Base-by-base conservation (phyloP, 2,113 vertebrate genomes). In the Tricholaema leucomelas region DNA sequence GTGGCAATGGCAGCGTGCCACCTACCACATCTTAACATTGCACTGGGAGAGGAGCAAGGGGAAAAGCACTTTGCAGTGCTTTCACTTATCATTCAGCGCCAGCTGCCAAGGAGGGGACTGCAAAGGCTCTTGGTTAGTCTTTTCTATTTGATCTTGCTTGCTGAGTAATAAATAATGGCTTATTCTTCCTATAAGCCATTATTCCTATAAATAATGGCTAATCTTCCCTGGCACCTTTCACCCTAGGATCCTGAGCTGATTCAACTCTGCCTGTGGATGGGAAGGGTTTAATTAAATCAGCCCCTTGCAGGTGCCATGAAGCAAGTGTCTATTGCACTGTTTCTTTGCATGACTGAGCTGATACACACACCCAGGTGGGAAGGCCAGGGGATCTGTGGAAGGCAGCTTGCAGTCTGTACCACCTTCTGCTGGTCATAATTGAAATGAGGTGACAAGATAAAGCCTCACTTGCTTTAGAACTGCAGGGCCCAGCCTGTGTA, bases 21-120 rank as follows among this genome's bases (percentile, higher is more conserved):
- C 48, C 24, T 28, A 48, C 67, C 38, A 33, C 79, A 65, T 84
- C 85, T 90, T 88, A 90, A 96, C 94, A 88, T 64, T 86, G 25
- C 40, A 74, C n/a, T 71, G 67, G 66, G 94, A 72, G 50, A 90
- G 93, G 91, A 86, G 74, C 52, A 82, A 85, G 44, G 24, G 15
- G 27, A 81, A 87, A 93, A 79, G 38, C 44, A 65, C 44, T 95
- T 84, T 76, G 58, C 80, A 59, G 80, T 65, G 28, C 64, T 92
- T 92, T 87, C 55, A 83, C 87, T 95, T 94, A 85, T 48, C 87
- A 38, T 67, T 92, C 75, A 36, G 40, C 79, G 86, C 88, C 92
- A 96, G 88, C 91, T 95, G 92, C 86, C 81, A 76, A 79, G 67
- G 69, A 79, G 46, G 5, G 21, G 18, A 10, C 59, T 90, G 81